These are phyloP conservation scores for Polyommatus iphigenia DNA, from an alignment of 2,888 invertebrate genomes.

Conservation along the genomic window DNA sequence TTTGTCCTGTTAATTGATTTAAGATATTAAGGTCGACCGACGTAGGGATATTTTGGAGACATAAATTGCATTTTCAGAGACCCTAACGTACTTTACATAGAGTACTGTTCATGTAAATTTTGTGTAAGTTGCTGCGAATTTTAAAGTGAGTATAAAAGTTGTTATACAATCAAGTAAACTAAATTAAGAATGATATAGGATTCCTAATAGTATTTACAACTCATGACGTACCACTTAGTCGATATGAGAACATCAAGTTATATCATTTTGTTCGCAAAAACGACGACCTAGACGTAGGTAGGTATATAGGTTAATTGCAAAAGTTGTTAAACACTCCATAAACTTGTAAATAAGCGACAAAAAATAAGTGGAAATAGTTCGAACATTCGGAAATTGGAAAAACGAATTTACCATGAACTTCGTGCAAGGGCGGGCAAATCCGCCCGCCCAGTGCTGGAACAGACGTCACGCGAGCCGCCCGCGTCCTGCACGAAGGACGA, in stretches of 20 bases:
- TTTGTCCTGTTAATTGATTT: constrained; percentile 11
- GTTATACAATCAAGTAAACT: background rate
- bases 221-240: too few species aligned
- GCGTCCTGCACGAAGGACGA: constrained; percentile 42
- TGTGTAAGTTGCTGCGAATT: background rate
- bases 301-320: background rate
- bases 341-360: background rate
- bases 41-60: background rate
- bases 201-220: too few species aligned
- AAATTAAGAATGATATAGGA: too few species aligned
- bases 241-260: too few species aligned
- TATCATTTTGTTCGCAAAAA: too few species aligned
- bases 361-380: constrained; percentile 26
- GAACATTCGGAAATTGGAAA: constrained; percentile 18
- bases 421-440: constrained; percentile 58
- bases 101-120: background rate
- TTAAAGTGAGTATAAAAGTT: background rate
- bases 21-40: background rate
- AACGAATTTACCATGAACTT: constrained; percentile 61
- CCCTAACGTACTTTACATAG: background rate
- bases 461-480: constrained; percentile 62
- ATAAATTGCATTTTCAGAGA: background rate
- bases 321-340: background rate
- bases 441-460: constrained; percentile 73
- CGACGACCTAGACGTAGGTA: too few species aligned